A percentile compares a stretch with the other conserved stretches of the same genome.
These are phyloP conservation scores for Drosophila longiperda DNA, from an alignment of 2,888 invertebrate genomes.

Conservation along the genomic window DNA sequence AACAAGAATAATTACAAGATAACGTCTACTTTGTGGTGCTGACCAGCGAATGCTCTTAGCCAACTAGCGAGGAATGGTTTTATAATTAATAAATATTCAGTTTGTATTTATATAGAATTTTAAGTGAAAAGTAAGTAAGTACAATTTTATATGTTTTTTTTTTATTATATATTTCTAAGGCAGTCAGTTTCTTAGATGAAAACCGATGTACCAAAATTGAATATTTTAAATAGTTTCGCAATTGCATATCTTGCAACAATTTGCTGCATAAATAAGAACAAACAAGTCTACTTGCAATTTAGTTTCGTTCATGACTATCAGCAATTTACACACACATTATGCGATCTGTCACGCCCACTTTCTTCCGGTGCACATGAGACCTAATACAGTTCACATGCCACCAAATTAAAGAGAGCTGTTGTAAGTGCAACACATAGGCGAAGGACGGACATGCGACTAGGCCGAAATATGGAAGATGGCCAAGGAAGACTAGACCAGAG, in stretches of 20 bases:
- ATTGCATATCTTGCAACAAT: neutral
- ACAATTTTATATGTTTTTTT: neutral
- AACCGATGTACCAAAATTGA: neutral
- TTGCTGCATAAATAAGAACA: neutral
- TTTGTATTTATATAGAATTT: neutral
- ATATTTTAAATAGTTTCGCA: neutral
- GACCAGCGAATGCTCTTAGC: conserved; percentile 35
- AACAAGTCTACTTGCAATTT: neutral
- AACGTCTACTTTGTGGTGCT: neutral
- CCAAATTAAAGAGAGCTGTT: conserved; percentile 8
- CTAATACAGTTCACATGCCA: conserved; percentile 48
- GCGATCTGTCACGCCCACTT: conserved; percentile 61
- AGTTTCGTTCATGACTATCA: conserved; percentile 45
- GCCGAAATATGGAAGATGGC: conserved; percentile 17
- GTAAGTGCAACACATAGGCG: conserved; percentile 37
- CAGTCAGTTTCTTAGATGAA: neutral
- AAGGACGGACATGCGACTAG: conserved; percentile 27
- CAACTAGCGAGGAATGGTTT: neutral
- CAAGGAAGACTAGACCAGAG: conserved; percentile 30
- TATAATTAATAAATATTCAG: neutral
- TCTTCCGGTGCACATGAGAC: conserved; percentile 32
- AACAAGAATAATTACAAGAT: conserved; percentile 61
- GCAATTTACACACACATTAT: conserved; percentile 46
- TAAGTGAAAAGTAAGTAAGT: neutral
- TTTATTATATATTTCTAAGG: neutral